phyloP scores from a whole-genome alignment of 2,797 vertebrate genomes.

The Molossus alvarezi region DNA sequence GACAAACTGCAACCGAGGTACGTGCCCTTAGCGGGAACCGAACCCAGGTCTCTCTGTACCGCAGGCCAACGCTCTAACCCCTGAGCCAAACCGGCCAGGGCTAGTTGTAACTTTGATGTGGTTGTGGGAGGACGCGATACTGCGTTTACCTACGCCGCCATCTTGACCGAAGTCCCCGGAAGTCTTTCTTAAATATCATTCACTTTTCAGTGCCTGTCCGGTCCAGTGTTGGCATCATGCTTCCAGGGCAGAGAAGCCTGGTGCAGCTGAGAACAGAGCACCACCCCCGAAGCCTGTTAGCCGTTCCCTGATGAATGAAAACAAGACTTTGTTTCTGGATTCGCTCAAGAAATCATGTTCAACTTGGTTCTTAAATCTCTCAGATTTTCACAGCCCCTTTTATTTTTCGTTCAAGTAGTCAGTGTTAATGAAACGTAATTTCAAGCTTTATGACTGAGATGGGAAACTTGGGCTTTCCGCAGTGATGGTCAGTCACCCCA shows the following conservation, averaged over 20 bases:
- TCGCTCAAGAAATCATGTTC: not conserved
- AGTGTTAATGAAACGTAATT: conserved; percentile 32
- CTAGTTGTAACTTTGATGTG: too few species aligned
- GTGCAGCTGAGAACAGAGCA: not conserved
- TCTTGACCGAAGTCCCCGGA: not conserved
- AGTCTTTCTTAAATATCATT: not conserved
- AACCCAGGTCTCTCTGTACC: too few species aligned
- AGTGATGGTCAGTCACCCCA: not conserved
- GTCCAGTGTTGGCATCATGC: not conserved
- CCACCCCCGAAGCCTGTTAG: too few species aligned
- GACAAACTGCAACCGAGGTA: too few species aligned
- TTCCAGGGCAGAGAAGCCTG: not conserved
- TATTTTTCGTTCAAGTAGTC: not conserved
- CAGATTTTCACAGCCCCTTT: not conserved
- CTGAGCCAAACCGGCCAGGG: too few species aligned
- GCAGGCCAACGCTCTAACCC: too few species aligned
- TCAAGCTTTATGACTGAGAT: conserved; percentile 1
- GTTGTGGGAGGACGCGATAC: too few species aligned
- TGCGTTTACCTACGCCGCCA: too few species aligned
- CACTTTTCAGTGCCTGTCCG: not conserved
- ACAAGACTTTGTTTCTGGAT: not conserved
- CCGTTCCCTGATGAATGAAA: not conserved
- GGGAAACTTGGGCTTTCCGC: conserved; percentile 6
- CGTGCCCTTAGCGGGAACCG: too few species aligned
- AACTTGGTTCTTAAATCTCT: not conserved